phyloP scores from a whole-genome alignment of 2,888 invertebrate genomes.

The Hydriomena furcata region DNA sequence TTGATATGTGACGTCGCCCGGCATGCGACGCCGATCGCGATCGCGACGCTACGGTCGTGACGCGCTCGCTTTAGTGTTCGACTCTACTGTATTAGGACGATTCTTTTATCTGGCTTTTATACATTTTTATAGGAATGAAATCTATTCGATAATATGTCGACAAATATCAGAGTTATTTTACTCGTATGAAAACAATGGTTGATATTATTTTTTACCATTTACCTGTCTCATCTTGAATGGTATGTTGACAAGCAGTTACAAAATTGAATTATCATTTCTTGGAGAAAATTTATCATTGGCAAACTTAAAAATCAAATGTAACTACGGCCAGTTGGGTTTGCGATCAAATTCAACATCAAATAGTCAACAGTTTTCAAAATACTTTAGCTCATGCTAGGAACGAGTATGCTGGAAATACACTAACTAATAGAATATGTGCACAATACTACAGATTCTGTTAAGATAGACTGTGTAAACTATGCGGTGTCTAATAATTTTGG shows the following conservation, averaged over 20 bases:
- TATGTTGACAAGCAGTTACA: conserved; percentile 35
- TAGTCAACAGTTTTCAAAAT: conserved; percentile 18
- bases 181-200: background rate
- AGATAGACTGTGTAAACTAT: conserved; percentile 41
- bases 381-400: conserved; percentile 29
- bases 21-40: conserved; percentile 49
- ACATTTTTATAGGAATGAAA: conserved; percentile 5
- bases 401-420: conserved; percentile 30
- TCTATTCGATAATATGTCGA: background rate
- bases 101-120: conserved; percentile 4
- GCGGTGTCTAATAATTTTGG: conserved; percentile 53
- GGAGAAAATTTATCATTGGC: conserved; percentile 35
- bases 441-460: conserved; percentile 37
- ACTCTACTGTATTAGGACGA: conserved; percentile 11
- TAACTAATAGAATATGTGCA: conserved; percentile 43
- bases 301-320: conserved; percentile 14
- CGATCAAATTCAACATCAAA: conserved; percentile 13
- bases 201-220: conserved; percentile 18
- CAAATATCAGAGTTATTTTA: background rate
- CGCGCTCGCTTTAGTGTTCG: conserved; percentile 28
- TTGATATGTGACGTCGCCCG: conserved; percentile 65
- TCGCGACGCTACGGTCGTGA: conserved; percentile 30
- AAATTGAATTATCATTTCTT: conserved; percentile 26
- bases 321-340: conserved; percentile 12
- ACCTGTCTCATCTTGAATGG: conserved; percentile 61